Evolutionary conservation across 2,797 vertebrate species (phyloP), one percentile per base, ranked within the genome.

Genomic region (Sebastes oblongus): DNA sequence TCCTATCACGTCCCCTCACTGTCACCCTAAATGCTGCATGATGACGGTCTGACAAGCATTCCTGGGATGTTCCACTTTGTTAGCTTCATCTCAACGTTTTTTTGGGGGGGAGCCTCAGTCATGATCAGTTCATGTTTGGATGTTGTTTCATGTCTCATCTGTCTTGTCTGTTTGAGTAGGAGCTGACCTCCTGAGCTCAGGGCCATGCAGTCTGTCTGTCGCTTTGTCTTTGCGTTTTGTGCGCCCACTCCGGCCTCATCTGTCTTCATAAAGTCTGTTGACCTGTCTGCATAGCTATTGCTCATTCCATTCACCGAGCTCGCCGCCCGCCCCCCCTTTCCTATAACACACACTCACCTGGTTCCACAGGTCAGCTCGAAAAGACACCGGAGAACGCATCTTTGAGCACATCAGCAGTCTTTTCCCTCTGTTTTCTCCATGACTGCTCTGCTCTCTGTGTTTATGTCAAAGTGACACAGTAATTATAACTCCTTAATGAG

Each of bases 251-350:
- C 20, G 58, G 74, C 81, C 89, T 86, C 86, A 90, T 94, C 91
- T 88, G 90, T 96, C 94, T 94, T 87, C 90, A 75, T 92, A 86
- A 89, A 84, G 78, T 85, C 80, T 78, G 29, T 86, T 94, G 90
- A 93, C 88, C 90, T 86, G 92, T 89, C 90, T 87, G 83, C 88
- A 86, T 79, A 69, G 79, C 88, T 89, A 83, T 90, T 62, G 86
- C 80, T 93, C 87, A 90, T 83, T 85, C 70, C 61, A 68, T 77
- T 85, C 80, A 86, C 18, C 46, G 2, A 30, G 50, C 50, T 64
- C 68, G 36, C 46, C 18, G 8, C 29, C 77, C 55, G 25, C 16
- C 66, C 27, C 12, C 27, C 42, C 27, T 24, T 18, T 36, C 52
- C 50, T 66, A 30, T 62, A 52, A 66, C 61, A 69, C 72, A 74